A percentile compares a stretch with the other conserved stretches of the same genome.
Evolutionary conservation across 2,888 invertebrate species (phyloP).

Genomic region (Melinaea marsaeus): DNA sequence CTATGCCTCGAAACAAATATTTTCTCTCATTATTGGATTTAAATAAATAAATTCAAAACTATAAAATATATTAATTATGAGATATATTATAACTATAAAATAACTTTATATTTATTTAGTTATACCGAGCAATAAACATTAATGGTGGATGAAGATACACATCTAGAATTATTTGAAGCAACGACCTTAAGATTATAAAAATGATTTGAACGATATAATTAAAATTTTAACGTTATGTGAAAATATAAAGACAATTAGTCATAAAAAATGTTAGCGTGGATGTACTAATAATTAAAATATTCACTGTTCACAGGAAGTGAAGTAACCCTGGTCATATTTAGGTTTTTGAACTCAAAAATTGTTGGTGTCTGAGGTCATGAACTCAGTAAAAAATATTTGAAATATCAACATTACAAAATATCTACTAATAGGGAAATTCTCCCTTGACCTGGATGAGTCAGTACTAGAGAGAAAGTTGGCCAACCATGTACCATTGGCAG

Average conservation of each 20-base stretch:
- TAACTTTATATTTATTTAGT: constrained; percentile 28
- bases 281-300: constrained; percentile 15
- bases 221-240: constrained; percentile 35
- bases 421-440: constrained; percentile 14
- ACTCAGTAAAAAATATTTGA: background rate
- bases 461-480: constrained; percentile 31
- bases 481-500: constrained; percentile 31
- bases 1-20: constrained; percentile 27
- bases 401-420: background rate
- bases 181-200: constrained; percentile 30
- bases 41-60: background rate
- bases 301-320: constrained; percentile 21
- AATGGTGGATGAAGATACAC: constrained; percentile 35
- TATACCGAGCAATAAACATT: constrained; percentile 36
- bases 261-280: constrained; percentile 30
- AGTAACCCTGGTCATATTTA: constrained; percentile 22
- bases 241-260: constrained; percentile 37
- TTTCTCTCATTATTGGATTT: constrained; percentile 20
- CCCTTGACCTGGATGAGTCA: constrained; percentile 41
- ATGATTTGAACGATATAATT: constrained; percentile 28
- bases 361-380: constrained; percentile 8
- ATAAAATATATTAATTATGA: background rate
- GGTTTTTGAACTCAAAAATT: constrained; percentile 20
- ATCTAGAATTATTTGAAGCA: constrained; percentile 36
- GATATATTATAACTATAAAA: constrained; percentile 11